These are phyloP conservation scores for Tribolium freemani DNA, from an alignment of 2,888 invertebrate species.

Conservation along the genomic window DNA sequence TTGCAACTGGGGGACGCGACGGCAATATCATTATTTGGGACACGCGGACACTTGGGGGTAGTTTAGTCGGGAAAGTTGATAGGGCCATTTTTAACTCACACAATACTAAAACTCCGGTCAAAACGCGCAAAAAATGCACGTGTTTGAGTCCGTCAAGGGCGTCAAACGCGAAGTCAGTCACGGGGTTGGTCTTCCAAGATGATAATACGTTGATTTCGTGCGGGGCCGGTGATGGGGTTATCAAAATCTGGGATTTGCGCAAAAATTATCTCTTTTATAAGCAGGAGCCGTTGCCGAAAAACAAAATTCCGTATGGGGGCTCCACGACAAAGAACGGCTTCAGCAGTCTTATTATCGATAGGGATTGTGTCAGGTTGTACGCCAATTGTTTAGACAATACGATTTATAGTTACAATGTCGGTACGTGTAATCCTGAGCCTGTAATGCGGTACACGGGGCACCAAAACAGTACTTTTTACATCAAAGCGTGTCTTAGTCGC, in stretches of 20 bases:
- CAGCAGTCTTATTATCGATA: conserved; percentile 83
- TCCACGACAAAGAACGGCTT: conserved; percentile 80
- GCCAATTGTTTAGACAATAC: conserved; percentile 90
- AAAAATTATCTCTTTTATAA: conserved; percentile 82
- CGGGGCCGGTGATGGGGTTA: conserved; percentile 87
- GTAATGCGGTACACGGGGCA: conserved; percentile 79
- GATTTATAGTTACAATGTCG: conserved; percentile 88
- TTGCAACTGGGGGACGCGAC: conserved; percentile 89
- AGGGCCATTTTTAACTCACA: conserved; percentile 81
- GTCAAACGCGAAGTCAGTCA: conserved; percentile 79
- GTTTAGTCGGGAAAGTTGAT: conserved; percentile 73
- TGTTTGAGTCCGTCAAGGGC: conserved; percentile 58
- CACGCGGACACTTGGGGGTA: conserved; percentile 71
- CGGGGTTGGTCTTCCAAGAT: conserved; percentile 87
- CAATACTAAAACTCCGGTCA: conserved; percentile 71
- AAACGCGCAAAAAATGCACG: conserved; percentile 58
- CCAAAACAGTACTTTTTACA: conserved; percentile 85
- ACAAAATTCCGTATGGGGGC: conserved; percentile 82
- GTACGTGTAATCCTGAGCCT: conserved; percentile 77
- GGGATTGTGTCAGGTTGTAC: conserved; percentile 78
- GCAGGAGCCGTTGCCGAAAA: conserved; percentile 79
- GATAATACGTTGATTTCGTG: conserved; percentile 84
- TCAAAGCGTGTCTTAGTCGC: conserved; percentile 85
- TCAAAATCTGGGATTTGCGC: conserved; percentile 85
- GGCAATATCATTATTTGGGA: conserved; percentile 92